Conservation (phyloP, 2,113 vertebrate species). For the Coracopsis vasa region DNA sequence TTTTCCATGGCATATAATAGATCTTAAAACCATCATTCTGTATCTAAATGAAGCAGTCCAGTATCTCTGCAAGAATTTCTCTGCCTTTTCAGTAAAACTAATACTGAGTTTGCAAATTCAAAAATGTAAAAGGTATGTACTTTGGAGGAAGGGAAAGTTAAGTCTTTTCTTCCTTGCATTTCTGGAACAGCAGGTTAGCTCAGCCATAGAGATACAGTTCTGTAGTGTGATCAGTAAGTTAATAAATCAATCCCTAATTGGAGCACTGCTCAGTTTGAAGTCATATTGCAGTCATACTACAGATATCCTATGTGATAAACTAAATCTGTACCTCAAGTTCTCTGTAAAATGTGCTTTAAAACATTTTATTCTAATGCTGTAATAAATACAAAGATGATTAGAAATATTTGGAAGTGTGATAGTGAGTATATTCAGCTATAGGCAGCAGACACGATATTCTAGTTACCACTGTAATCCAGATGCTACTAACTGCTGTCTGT, state of each 20-base stretch:
- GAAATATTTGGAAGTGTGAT: background rate
- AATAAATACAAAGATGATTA: background rate
- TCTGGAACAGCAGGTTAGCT: background rate
- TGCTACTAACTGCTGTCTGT: background rate
- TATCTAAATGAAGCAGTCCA: background rate
- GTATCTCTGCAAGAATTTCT: background rate
- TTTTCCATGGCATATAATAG: background rate
- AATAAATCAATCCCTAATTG: background rate
- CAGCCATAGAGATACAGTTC: accelerated
- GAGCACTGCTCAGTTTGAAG: background rate
- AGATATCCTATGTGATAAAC: background rate
- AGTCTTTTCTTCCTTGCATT: background rate
- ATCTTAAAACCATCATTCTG: background rate
- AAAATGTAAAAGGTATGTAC: background rate
- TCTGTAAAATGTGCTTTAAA: background rate
- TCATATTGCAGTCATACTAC: background rate
- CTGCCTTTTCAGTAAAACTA: background rate
- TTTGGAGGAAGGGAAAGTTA: background rate
- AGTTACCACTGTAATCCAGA: background rate
- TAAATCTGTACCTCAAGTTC: background rate
- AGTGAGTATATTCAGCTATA: background rate
- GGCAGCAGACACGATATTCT: background rate
- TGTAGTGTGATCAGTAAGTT: background rate
- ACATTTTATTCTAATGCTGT: background rate
- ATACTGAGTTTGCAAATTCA: background rate